Base-by-base conservation (phyloP, 2,888 invertebrate species). In the Polyommatus icarus region DNA sequence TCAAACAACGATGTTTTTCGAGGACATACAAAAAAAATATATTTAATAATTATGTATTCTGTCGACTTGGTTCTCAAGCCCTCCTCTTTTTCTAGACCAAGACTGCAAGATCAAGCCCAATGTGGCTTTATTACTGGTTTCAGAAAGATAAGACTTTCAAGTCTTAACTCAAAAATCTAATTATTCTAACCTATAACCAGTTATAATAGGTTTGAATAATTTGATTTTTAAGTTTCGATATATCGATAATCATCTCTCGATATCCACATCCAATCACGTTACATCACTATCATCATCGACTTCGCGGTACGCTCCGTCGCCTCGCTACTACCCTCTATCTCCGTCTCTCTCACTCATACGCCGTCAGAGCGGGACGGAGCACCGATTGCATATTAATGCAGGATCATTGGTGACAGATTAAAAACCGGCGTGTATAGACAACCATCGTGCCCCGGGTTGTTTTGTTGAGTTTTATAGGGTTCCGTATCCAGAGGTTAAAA, bases 281-380 rank as follows among this genome's bases (percentile, higher is more conserved):
- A 77, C 88, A 83, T 79, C 88, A 76, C 87, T 89, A 86, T 54
- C 71, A 83, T 91, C 91, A 90, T 89, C 90, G 88, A 90, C 88
- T 90, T 89, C 84, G 89, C 89, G 81, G 67, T 67, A 87, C 89
- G 91, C 87, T 88, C 87, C 92, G 92, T 89, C 93, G 92, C 92
- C 89, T 88, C 88, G 91, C 92, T 92, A 92, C 92, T 93, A 89
- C 88, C 83, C 86, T 87, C 91, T 82, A 82, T 78, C 78, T 82
- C 83, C 79, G 77, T 83, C 83, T 81, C 83, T 79, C 82, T 84
- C 85, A 82, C 81, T 85, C 84, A 84, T 81, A 83, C 83, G 71
- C 82, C 79, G 84, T 79, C 79, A 78, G 84, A 88, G 82, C 81
- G 84, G 83, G 86, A 86, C 79, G 80, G 83, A 61, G 80, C 80